Percentiles rank a stretch among this genome's conserved stretches.
These are phyloP conservation scores for Helobdella robusta DNA, from an alignment of 2,888 invertebrate genomes.

Conservation along the genomic window DNA sequence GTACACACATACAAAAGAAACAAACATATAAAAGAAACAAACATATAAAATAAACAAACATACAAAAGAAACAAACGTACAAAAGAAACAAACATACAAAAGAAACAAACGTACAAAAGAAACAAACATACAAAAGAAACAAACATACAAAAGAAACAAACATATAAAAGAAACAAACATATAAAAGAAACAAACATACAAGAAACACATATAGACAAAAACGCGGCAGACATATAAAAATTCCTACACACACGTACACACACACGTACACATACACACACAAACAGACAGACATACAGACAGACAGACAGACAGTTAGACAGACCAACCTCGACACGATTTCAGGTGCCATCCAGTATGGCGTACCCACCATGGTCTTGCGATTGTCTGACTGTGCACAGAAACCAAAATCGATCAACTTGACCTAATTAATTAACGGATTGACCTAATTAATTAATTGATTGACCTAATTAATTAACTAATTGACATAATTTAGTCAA, in stretches of 20 bases:
- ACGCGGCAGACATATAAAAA: not conserved
- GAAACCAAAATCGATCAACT: conserved; percentile 97
- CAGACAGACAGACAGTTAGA: too few species aligned
- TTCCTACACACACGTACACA: not conserved
- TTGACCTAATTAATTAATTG: too few species aligned
- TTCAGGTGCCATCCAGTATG: conserved; percentile 57
- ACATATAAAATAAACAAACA: not conserved
- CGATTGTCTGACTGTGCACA: conserved; percentile 98
- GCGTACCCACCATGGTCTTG: conserved; percentile 96
- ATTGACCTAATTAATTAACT: too few species aligned
- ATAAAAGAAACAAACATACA: not conserved
- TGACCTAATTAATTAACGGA: too few species aligned
- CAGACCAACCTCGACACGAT: conserved; percentile 47
- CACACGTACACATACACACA: not conserved
- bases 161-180: not conserved
- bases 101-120: not conserved
- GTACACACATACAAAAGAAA: not conserved
- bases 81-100: not conserved
- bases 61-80: not conserved
- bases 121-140: not conserved
- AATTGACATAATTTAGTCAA: too few species aligned
- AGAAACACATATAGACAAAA: not conserved
- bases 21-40: not conserved
- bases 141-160: not conserved
- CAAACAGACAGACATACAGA: too few species aligned